Conservation (phyloP, 1,140 invertebrate species). For the Drosophila albomicans region DNA sequence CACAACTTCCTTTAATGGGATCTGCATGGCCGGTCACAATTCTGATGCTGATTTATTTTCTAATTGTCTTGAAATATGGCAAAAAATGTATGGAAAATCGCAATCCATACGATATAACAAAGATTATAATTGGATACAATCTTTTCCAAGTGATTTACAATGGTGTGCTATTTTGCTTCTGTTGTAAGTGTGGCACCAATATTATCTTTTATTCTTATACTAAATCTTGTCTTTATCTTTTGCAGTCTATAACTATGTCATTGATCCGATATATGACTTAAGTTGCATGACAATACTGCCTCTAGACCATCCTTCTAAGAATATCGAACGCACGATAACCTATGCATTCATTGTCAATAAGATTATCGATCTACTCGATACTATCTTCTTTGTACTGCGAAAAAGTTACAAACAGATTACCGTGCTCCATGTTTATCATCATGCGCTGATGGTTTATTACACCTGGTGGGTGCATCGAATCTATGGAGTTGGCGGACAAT, state of each 20-base stretch:
- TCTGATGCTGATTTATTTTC: background rate
- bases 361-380: too few species aligned
- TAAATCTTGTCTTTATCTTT: background rate
- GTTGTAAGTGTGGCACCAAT: constrained; percentile 13
- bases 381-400: too few species aligned
- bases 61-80: constrained; percentile 84
- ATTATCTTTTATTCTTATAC: background rate
- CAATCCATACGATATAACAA: constrained; percentile 91
- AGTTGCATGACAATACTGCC: constrained; percentile 11
- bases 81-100: constrained; percentile 92
- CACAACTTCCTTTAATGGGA: background rate
- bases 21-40: constrained; percentile 8
- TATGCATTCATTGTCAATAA: too few species aligned
- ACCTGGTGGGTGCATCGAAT: too few species aligned
- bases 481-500: too few species aligned
- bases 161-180: background rate
- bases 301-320: too few species aligned
- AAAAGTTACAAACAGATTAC: too few species aligned
- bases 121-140: constrained; percentile 91
- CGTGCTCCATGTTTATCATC: too few species aligned
- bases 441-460: too few species aligned
- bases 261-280: background rate
- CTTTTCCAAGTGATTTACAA: constrained; percentile 86
- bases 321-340: too few species aligned
- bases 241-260: constrained; percentile 16